Evolutionary conservation across 2,888 invertebrate species (phyloP).

Genomic region (Amphipyra tragopoginis): DNA sequence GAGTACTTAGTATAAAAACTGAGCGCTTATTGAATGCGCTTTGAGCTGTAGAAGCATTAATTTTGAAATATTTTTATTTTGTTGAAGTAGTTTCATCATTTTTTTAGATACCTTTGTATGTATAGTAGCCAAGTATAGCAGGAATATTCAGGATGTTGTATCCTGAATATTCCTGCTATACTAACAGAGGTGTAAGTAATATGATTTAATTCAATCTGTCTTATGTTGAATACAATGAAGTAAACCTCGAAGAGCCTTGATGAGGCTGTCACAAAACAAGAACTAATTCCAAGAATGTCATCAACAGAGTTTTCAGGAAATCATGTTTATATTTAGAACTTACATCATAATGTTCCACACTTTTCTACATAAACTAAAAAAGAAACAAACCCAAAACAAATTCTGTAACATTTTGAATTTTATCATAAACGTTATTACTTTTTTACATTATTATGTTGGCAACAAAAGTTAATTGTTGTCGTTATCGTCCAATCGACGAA

Average conservation of each 20-base stretch:
- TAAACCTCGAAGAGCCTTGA: no score
- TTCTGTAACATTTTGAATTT: conserved; percentile 43
- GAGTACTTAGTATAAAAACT: conserved; percentile 24
- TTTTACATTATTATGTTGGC: conserved; percentile 58
- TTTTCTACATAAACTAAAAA: conserved; percentile 4
- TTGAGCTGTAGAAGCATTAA: background rate
- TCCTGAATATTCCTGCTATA: no score
- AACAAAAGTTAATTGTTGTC: conserved; percentile 71
- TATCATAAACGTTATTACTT: conserved; percentile 63
- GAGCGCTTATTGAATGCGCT: conserved; percentile 4
- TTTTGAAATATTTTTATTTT: background rate
- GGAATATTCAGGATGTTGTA: no score
- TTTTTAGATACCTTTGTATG: no score
- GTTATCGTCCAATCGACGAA: conserved; percentile 69
- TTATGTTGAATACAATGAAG: no score
- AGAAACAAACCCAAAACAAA: conserved; percentile 2
- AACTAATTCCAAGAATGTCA: no score
- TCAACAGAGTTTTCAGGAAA: no score
- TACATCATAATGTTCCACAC: background rate
- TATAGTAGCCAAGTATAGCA: no score
- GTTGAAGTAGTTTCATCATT: background rate
- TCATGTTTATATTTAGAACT: no score
- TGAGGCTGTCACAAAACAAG: no score
- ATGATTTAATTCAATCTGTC: no score
- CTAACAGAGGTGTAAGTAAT: no score